A percentile compares a stretch with the other conserved stretches of the same genome.
These are phyloP conservation scores for Virgularia gustaviana DNA, from an alignment of 92 coral and sea anemone genomes.

Conservation along the genomic window DNA sequence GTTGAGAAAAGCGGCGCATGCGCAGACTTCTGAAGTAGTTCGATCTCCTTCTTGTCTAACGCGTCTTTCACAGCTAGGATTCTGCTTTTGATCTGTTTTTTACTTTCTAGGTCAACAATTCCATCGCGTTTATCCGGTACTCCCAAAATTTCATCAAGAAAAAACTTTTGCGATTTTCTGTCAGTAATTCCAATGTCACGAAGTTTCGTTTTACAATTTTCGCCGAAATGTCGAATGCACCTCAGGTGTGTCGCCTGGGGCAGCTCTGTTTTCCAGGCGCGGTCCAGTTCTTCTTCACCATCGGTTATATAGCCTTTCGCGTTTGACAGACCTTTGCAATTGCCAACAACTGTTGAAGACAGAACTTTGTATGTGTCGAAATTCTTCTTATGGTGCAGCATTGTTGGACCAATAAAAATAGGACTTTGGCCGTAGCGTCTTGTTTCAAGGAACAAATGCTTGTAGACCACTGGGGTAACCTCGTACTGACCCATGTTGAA, in stretches of 20 bases:
- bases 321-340: slow-evolving; percentile 9
- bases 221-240: slow-evolving; percentile 37
- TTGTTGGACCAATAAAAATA: slow-evolving; percentile 46
- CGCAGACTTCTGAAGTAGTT: slow-evolving; percentile 2
- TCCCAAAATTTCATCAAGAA: slow-evolving; percentile 46
- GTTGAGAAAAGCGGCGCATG: slow-evolving; percentile 32
- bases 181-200: slow-evolving; percentile 18
- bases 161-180: slow-evolving; percentile 35
- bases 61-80: slow-evolving; percentile 12
- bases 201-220: slow-evolving; percentile 31
- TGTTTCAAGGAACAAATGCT: slow-evolving; percentile 28
- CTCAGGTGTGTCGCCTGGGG: slow-evolving; percentile 39
- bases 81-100: slow-evolving; percentile 14
- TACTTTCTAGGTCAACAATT: slow-evolving; percentile 33
- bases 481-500: slow-evolving; percentile 46
- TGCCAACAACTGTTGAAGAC: slow-evolving; percentile 8
- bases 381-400: slow-evolving; percentile 44
- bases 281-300: slow-evolving; percentile 44
- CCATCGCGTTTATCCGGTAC: slow-evolving; percentile 6
- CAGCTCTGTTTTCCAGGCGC: slow-evolving; percentile 30
- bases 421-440: slow-evolving; percentile 34
- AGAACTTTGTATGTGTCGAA: slow-evolving; percentile 34
- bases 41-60: slow-evolving; percentile 31
- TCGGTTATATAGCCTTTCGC: slow-evolving; percentile 48
- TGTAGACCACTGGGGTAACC: slow-evolving; percentile 48